These are phyloP conservation scores for Tipula helvola DNA, from an alignment of 2,888 invertebrate species.

Conservation along the genomic window DNA sequence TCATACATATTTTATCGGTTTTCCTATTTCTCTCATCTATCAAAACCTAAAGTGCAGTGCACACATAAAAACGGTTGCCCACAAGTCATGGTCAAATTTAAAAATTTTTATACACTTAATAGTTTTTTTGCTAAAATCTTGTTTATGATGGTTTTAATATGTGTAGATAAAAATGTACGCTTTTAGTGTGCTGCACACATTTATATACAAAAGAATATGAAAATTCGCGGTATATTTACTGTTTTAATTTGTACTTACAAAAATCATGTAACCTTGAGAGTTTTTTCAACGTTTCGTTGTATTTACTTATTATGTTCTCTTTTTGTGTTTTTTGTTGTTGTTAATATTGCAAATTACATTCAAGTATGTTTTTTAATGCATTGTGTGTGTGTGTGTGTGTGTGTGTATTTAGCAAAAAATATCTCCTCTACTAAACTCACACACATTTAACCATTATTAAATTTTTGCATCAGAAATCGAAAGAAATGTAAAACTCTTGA, in stretches of 20 bases:
- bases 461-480: background rate
- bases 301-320: background rate
- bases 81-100: background rate
- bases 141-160: background rate
- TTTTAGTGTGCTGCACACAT: background rate
- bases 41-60: background rate
- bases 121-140: background rate
- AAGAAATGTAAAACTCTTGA: background rate
- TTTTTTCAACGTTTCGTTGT: conserved; percentile 1
- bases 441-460: background rate
- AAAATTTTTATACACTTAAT: background rate
- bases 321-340: background rate
- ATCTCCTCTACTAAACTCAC: background rate
- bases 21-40: conserved; percentile 4
- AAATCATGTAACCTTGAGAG: background rate
- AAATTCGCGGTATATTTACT: conserved; percentile 7
- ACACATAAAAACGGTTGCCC: background rate
- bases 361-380: background rate
- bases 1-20: background rate
- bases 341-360: background rate
- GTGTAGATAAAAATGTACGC: background rate
- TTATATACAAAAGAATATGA: background rate
- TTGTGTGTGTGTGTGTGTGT: background rate
- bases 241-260: conserved; percentile 6
- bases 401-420: background rate